phyloP scores from a whole-genome alignment of 1,140 invertebrate species.

The Caenorhabditis tropicalis region DNA sequence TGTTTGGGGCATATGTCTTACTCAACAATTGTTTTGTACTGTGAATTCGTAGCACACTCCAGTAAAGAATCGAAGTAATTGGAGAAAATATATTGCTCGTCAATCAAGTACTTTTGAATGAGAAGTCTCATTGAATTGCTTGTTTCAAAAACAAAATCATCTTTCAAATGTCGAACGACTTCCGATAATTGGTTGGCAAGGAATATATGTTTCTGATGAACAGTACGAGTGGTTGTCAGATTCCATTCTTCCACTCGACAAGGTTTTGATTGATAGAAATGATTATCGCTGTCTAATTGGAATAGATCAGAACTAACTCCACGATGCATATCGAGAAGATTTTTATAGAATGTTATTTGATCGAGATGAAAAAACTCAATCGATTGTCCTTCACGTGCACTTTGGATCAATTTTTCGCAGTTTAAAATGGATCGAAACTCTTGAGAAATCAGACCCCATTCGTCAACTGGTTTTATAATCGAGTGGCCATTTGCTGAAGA shows the following conservation, averaged over 20 bases:
- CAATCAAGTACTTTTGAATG: background rate
- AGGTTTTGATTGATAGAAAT: background rate
- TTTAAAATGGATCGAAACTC: background rate
- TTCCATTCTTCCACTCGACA: conserved; percentile 13
- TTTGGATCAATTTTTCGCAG: background rate
- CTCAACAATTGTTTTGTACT: background rate
- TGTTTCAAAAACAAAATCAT: background rate
- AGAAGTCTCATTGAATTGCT: background rate
- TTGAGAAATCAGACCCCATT: conserved; percentile 8
- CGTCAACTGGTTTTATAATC: background rate
- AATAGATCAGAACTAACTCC: conserved; percentile 8
- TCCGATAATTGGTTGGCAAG: background rate
- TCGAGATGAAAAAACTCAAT: conserved; percentile 16
- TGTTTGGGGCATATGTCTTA: no score
- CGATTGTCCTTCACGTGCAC: background rate
- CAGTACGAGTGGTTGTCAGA: background rate
- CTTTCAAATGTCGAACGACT: background rate
- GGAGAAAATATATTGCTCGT: background rate
- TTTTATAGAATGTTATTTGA: background rate
- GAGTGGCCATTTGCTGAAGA: background rate
- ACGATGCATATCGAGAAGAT: conserved; percentile 19
- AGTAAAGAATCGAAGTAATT: background rate
- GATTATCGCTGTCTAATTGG: background rate
- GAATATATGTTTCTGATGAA: background rate
- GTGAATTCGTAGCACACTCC: background rate